These are phyloP conservation scores for Ormyrus labotus DNA, from an alignment of 2,888 invertebrate genomes.

Conservation along the genomic window DNA sequence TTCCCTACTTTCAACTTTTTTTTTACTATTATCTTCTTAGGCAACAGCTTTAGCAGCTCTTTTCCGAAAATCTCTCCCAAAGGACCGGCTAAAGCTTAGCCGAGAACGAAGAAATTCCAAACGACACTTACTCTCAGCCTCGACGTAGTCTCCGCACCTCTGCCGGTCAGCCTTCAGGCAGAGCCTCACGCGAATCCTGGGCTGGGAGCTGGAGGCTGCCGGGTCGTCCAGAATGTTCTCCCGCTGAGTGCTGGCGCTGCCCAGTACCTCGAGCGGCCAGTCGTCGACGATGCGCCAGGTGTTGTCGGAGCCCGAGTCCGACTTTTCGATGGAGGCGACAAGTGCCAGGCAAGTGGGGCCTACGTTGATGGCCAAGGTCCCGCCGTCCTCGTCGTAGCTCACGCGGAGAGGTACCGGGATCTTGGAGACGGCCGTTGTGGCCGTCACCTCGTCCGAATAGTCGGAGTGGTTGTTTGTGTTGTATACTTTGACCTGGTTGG, in stretches of 20 bases:
- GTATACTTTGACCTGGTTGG: constrained; percentile 83
- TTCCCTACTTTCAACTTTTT: no score
- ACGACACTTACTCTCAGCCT: constrained; percentile 88
- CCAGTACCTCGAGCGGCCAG: constrained; percentile 84
- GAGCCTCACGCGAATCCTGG: constrained; percentile 86
- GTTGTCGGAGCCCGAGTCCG: constrained; percentile 78
- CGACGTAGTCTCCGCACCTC: constrained; percentile 89
- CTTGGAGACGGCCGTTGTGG: constrained; percentile 89
- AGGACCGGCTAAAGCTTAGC: no score
- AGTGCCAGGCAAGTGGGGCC: constrained; percentile 87
- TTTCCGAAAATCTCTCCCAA: no score
- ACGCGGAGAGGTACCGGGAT: constrained; percentile 89
- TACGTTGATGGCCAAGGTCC: constrained; percentile 86
- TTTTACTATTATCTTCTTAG: no score
- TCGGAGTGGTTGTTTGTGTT: constrained; percentile 93
- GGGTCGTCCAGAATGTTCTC: constrained; percentile 83
- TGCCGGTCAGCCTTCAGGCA: constrained; percentile 89
- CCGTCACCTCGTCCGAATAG: constrained; percentile 89
- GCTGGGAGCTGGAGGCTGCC: constrained; percentile 77
- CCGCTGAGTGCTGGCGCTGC: constrained; percentile 82
- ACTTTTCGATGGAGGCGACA: constrained; percentile 85
- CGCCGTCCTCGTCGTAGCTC: constrained; percentile 87
- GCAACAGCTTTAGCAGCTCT: no score
- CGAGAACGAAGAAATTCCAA: not conserved
- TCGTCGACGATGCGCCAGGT: constrained; percentile 86